A percentile compares a stretch with the other conserved stretches of the same genome.
Conservation (phyloP, 2,888 invertebrate species). For the Archips crataeganus region DNA sequence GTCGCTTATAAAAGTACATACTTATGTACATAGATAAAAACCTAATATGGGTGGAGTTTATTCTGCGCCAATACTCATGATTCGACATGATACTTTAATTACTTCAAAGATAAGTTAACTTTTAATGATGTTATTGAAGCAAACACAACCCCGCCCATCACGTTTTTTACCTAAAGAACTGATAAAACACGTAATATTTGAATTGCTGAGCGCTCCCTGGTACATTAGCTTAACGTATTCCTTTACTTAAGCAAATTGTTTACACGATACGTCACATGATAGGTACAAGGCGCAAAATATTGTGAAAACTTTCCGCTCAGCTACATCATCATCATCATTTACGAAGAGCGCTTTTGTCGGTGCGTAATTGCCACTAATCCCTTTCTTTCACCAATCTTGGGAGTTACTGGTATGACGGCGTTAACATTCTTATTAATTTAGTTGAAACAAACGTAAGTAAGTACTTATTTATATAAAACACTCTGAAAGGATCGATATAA, state of each 20-base stretch:
- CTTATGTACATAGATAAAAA: not conserved
- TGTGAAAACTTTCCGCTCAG: no score
- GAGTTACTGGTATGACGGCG: no score
- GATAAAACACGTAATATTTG: not conserved
- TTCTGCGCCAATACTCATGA: not conserved
- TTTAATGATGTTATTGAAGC: not conserved
- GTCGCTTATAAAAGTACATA: not conserved
- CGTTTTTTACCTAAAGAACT: not conserved
- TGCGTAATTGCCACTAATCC: no score
- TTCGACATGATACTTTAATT: not conserved
- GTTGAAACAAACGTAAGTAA: no score
- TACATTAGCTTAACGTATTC: not conserved
- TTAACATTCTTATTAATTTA: no score
- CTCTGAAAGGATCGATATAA: no score
- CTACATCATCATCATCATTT: no score
- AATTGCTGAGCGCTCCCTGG: not conserved
- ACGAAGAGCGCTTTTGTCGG: no score
- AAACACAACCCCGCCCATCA: not conserved
- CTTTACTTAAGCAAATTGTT: not conserved
- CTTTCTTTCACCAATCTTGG: no score
- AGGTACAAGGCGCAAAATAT: no score
- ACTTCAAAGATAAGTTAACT: not conserved
- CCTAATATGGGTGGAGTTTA: not conserved
- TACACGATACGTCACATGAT: not conserved
- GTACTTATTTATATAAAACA: no score